Conservation (phyloP, 1,140 invertebrate genomes). For the Drosophila sp. region DNA sequence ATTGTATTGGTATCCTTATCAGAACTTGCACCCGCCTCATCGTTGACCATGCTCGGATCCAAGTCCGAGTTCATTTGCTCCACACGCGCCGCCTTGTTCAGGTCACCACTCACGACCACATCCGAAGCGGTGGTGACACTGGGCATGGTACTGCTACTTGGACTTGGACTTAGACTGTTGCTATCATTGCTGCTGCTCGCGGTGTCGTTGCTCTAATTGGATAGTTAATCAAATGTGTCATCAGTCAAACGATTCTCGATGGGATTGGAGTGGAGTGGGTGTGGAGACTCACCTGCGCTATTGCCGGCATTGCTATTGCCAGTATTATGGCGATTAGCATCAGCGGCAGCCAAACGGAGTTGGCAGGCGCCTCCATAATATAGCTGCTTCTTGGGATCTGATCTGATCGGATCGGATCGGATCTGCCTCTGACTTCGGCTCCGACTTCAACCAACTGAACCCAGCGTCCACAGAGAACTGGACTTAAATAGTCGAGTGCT, state of each 20-base stretch:
- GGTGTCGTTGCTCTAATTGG: slow-evolving; percentile 33
- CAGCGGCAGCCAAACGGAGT: slow-evolving; percentile 53
- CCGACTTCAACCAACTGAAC: slow-evolving; percentile 58
- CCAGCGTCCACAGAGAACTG: slow-evolving; percentile 47
- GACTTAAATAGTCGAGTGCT: slow-evolving; percentile 64
- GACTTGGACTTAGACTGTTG: background rate
- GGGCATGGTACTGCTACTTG: slow-evolving; percentile 27
- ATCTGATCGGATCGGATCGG: background rate
- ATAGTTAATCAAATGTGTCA: background rate
- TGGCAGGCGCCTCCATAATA: slow-evolving; percentile 51
- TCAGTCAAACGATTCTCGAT: background rate
- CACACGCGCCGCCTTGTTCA: slow-evolving; percentile 37
- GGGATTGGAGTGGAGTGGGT: too few species aligned
- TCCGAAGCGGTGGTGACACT: slow-evolving; percentile 18
- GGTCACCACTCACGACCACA: slow-evolving; percentile 36
- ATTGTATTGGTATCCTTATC: background rate
- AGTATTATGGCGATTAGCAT: slow-evolving; percentile 34
- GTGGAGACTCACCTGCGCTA: slow-evolving; percentile 19
- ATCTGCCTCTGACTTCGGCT: background rate
- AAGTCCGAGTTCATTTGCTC: slow-evolving; percentile 18
- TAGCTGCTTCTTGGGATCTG: background rate
- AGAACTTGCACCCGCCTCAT: background rate
- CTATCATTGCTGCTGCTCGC: slow-evolving; percentile 9
- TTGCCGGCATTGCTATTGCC: slow-evolving; percentile 36
- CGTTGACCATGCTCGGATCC: background rate